phyloP scores from a whole-genome alignment of 92 coral and sea anemone genomes.

The Parazoanthus swiftii region DNA sequence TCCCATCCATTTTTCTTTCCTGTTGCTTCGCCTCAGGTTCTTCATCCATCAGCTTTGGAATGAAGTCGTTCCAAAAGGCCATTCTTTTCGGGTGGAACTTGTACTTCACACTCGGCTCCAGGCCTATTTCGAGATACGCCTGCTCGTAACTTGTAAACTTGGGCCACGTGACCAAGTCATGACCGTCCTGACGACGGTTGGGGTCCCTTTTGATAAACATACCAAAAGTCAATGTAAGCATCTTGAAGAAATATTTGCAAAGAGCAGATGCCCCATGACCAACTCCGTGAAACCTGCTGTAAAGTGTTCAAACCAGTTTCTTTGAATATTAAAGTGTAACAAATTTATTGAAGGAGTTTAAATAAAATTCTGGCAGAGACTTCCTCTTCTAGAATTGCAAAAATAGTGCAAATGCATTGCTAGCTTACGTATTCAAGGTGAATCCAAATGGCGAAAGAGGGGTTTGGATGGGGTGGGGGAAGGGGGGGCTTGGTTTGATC shows the following conservation, averaged over 20 bases:
- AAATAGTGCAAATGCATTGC: too few species aligned
- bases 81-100: neutral
- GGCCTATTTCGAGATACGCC: slow-evolving; percentile 18
- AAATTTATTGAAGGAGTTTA: too few species aligned
- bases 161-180: slow-evolving; percentile 16
- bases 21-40: neutral
- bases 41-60: slow-evolving; percentile 20
- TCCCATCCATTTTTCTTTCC: neutral
- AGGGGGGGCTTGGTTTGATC: too few species aligned
- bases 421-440: too few species aligned
- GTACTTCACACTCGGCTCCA: slow-evolving; percentile 24
- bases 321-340: too few species aligned
- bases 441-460: too few species aligned
- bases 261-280: neutral
- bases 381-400: too few species aligned
- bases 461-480: too few species aligned
- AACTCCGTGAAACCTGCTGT: too few species aligned
- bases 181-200: neutral
- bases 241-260: too few species aligned
- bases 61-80: slow-evolving; percentile 18
- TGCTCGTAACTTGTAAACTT: slow-evolving; percentile 16
- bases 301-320: too few species aligned
- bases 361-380: too few species aligned
- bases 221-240: neutral
- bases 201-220: neutral